Evolutionary conservation across 2,888 invertebrate species (phyloP).

Genomic region (Orthosia incerta): DNA sequence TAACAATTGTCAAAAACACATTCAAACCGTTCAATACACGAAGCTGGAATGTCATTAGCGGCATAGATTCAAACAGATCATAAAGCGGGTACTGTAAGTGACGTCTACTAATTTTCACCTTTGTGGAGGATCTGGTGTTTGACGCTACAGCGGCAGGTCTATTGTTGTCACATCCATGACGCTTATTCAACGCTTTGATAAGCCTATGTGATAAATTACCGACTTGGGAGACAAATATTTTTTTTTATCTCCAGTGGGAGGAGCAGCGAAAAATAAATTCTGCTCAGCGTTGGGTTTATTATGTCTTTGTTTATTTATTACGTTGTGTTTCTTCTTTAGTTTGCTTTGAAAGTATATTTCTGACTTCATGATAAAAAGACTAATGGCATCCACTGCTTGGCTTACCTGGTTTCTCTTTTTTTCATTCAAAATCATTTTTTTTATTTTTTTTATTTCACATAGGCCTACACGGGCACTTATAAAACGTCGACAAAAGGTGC

Average conservation of each 20-base stretch:
- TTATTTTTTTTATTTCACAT: too few relatives aligned
- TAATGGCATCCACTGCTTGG: background rate
- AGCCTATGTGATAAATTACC: slow-evolving; percentile 77
- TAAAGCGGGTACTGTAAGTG: slow-evolving; percentile 57
- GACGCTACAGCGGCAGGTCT: slow-evolving; percentile 65
- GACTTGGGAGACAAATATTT: slow-evolving; percentile 69
- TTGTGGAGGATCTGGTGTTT: slow-evolving; percentile 66
- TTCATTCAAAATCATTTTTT: too few relatives aligned
- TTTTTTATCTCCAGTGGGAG: slow-evolving; percentile 31
- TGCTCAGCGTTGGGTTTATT: slow-evolving; percentile 43
- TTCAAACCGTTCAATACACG: background rate
- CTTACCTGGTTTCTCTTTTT: background rate
- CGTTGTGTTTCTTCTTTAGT: slow-evolving; percentile 14
- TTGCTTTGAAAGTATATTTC: slow-evolving; percentile 4
- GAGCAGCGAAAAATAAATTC: slow-evolving; percentile 51
- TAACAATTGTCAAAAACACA: background rate
- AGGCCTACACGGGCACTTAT: too few relatives aligned
- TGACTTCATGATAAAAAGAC: slow-evolving; percentile 11
- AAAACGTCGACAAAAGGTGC: too few relatives aligned
- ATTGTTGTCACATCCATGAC: slow-evolving; percentile 78
- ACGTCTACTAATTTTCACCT: slow-evolving; percentile 71
- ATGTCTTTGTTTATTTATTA: slow-evolving; percentile 46
- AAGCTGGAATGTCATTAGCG: slow-evolving; percentile 23
- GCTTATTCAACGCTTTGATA: slow-evolving; percentile 75
- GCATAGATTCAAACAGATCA: slow-evolving; percentile 52